Evolutionary conservation across 1,140 invertebrate genomes (phyloP), one percentile per base, ranked within the genome.

Genomic region (Mylabris phalerata): DNA sequence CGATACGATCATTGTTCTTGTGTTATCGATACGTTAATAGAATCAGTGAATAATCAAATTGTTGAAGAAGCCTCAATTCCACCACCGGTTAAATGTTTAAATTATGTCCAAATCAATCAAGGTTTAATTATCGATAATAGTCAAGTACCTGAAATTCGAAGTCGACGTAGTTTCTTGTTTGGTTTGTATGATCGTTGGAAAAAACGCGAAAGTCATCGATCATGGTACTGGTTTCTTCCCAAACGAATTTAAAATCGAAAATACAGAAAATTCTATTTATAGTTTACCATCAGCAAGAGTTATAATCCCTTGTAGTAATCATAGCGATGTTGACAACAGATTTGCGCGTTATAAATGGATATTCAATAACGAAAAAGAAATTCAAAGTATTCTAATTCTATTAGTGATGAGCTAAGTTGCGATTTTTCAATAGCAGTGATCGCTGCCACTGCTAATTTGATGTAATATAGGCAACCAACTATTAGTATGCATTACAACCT

Each of bases 1-100:
- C 27, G 46, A 26, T 44, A 54, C n/a, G 26, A 54, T 38, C 44
- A 54, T n/a, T 54, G 51, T 54, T 44, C 46, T 13, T 54, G 51
- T 46, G 9, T 45, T n/a, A 10, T 54, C 13, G 51, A 54, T 42
- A 54, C 42, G 39, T 25, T 54, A n/a, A 3, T 54, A 11, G 11
- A 41, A 9, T 5, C 19, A 11, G n/a, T 54, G 42, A 54, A n/a
- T 24, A 25, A 46, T 38, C 19, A n/a, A 11, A 45, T 38, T 9
- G 51, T 13, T 11, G 24, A 13, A 45, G 9, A 54, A 38, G 13
- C 32, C 1, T 39, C 24, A 1, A 32, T 39, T 27, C 4, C 7
- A 32, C 9, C 9, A 25, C 42, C 44, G 6, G 9, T 54, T 11
- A 13, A 25, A 27, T 54, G 51, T 42, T 24, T 26, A 26, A 46